Conservation (phyloP, 2,888 invertebrate genomes). For the Hydroisotoma schaefferi region DNA sequence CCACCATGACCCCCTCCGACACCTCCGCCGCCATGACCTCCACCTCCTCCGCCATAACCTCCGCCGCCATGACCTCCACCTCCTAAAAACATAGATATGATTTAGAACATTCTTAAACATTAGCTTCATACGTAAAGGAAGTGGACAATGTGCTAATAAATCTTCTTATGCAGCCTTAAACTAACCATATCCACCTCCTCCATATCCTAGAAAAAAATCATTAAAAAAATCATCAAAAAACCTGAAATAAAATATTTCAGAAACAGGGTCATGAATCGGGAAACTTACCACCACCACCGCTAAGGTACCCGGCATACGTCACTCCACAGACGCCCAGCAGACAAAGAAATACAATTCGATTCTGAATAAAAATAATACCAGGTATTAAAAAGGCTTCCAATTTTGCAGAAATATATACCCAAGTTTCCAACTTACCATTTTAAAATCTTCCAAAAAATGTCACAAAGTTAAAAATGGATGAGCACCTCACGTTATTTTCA, state of each 20-base stretch:
- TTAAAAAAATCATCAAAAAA: too few relatives aligned
- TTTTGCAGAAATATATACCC: neutral
- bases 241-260: too few relatives aligned
- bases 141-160: too few relatives aligned
- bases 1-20: constrained; percentile 2
- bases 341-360: constrained; percentile 3
- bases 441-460: neutral
- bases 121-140: too few relatives aligned
- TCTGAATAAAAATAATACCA: neutral
- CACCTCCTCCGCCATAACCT: neutral
- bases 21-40: neutral
- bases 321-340: constrained; percentile 2
- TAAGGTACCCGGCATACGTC: neutral
- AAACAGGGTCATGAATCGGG: too few relatives aligned
- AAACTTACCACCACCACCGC: constrained; percentile 7
- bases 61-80: neutral
- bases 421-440: neutral
- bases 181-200: too few relatives aligned
- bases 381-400: neutral
- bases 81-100: too few relatives aligned
- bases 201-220: neutral
- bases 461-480: neutral
- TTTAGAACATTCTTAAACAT: too few relatives aligned
- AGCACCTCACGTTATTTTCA: too few relatives aligned
- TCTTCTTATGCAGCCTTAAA: too few relatives aligned